Evolutionary conservation across 2,797 vertebrate species (phyloP), one percentile per base, ranked within the genome.

Genomic region (Hyperoplus immaculatus): DNA sequence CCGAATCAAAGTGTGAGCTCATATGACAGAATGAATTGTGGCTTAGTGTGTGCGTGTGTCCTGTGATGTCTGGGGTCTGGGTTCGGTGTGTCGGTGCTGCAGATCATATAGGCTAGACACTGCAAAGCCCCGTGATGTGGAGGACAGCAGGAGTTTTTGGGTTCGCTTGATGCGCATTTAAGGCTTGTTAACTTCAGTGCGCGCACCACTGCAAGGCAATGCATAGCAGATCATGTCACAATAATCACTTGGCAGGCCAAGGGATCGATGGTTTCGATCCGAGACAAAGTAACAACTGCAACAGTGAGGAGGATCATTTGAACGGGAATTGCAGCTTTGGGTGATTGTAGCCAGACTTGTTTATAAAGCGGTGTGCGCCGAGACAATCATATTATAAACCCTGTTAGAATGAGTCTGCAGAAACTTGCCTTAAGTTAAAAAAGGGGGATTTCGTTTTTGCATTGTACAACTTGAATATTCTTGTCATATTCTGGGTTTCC

Each of bases 1-100:
- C 14, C 8, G 14, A 1, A 50, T 73, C 47, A 83, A 89, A 89
- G 72, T 88, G 88, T 54, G 39, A 63, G 64, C 69, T 69, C 39
- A 2, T 1, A 21, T 5, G 3, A 21, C 47, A 49, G 45, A 57
- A 63, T n/a, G 3, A 16, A 1, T 16, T 46, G 47, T 65, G 59
- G 15, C 29, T 47, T 9, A 10, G 2, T 69, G 21, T 63, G n/a
- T 69, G 21, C 59, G n/a, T 62, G 49, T 12, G n/a, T 8, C 16
- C 15, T 42, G 39, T 11, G 7, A 41, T 38, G 29, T 29, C 29
- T 29, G 29, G 6, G 51, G 72, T 15, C 42, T n/a, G 16, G 46
- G 18, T 69, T 69, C 54, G 14, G 50, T 21, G 50, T 21, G 55
- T 49, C 10, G 60, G 53, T 61, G 71, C 56, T 10, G 76, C 16